Evolutionary conservation across 2,113 vertebrate genomes (phyloP).

Genomic region (Thermophis baileyi): DNA sequence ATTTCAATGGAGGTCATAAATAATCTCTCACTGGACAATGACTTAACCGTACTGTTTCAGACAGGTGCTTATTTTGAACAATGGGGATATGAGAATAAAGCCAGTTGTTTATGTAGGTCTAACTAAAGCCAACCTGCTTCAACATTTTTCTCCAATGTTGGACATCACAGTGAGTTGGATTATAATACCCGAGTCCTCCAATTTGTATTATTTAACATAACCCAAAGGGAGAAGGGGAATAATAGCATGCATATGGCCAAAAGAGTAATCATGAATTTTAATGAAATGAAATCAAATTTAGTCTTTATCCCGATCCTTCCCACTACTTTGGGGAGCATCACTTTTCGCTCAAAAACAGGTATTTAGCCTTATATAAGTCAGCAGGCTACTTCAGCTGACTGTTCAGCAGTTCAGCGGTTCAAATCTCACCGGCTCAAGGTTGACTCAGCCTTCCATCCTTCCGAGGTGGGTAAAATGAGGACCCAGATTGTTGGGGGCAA

Average conservation of each 20-base stretch:
- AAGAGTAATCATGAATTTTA: neutral
- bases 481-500: too few relatives aligned
- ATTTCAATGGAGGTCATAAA: neutral
- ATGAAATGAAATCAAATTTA: neutral
- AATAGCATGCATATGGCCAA: neutral
- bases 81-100: neutral
- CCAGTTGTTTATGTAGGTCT: neutral
- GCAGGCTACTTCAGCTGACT: too few relatives aligned
- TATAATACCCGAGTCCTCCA: neutral
- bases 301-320: neutral
- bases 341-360: neutral
- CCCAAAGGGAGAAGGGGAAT: neutral
- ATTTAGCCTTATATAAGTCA: neutral
- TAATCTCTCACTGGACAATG: neutral
- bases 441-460: too few relatives aligned
- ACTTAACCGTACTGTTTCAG: neutral
- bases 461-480: too few relatives aligned
- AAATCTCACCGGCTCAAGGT: too few relatives aligned
- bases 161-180: neutral
- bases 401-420: too few relatives aligned
- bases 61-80: neutral
- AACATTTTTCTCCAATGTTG: neutral
- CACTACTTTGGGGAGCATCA: neutral
- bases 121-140: neutral
- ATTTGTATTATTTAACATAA: neutral